Conservation (phyloP, 2,113 vertebrate species). For the Lontra canadensis region DNA sequence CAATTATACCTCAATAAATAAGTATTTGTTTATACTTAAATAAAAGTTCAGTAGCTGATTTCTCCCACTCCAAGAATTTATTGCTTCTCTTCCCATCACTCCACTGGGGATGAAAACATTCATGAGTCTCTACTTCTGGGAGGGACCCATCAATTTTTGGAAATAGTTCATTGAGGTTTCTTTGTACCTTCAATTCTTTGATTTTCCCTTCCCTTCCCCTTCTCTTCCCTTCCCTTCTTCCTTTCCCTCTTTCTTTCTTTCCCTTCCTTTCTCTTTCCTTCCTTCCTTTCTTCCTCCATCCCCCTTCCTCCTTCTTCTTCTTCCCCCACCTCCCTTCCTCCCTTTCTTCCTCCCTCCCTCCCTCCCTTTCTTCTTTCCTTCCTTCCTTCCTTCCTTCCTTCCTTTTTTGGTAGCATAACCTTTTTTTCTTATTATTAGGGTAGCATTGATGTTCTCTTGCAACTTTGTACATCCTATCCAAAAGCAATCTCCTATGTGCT, state of each 20-base stretch:
- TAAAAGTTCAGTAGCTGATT: neutral
- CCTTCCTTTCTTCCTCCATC: neutral
- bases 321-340: neutral
- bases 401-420: neutral
- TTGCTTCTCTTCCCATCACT: neutral
- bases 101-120: neutral
- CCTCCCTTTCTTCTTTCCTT: accelerated
- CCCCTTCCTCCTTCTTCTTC: neutral
- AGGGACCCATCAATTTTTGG: neutral
- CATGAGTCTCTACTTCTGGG: neutral
- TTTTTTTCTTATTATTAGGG: neutral
- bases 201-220: neutral
- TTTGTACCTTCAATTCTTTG: neutral
- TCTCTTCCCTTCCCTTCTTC: too few relatives aligned
- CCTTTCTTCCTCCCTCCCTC: neutral
- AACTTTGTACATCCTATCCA: neutral
- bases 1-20: neutral
- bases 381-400: neutral
- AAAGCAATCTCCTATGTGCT: neutral
- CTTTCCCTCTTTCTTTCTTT: neutral
- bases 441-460: neutral
- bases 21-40: neutral
- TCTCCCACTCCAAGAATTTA: neutral
- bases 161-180: neutral
- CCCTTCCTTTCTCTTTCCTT: neutral